phyloP scores from a whole-genome alignment of 2,888 invertebrate genomes.

The Pandemis heparana region DNA sequence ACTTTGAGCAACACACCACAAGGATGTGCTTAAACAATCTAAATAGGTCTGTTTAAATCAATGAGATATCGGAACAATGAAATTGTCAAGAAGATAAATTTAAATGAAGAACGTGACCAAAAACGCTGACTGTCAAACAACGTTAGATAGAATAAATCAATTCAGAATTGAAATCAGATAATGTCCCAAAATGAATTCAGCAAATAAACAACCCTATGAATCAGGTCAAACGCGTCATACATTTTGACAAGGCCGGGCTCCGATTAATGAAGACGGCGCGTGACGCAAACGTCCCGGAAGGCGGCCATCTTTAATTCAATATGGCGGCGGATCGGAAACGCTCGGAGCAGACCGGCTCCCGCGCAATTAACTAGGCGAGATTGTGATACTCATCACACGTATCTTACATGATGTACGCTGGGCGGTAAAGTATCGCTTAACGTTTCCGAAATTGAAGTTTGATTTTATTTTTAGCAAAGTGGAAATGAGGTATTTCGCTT shows the following conservation, averaged over 20 bases:
- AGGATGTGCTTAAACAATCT: no score
- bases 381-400: neutral
- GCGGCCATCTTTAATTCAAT: conserved; percentile 37
- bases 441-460: neutral
- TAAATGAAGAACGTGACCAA: neutral
- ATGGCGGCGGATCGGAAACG: conserved; percentile 26
- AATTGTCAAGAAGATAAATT: neutral
- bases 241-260: conserved; percentile 12
- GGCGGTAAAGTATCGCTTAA: neutral
- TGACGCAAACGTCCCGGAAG: conserved; percentile 17
- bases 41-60: neutral
- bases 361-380: conserved; percentile 28
- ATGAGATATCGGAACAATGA: neutral
- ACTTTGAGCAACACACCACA: no score
- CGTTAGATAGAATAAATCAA: conserved; percentile 33
- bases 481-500: neutral
- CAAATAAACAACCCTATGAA: conserved; percentile 32
- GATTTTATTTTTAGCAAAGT: neutral
- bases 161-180: conserved; percentile 33
- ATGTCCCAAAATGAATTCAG: conserved; percentile 10
- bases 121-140: conserved; percentile 12
- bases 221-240: conserved; percentile 28
- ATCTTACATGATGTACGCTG: neutral
- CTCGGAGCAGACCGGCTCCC: conserved; percentile 6
- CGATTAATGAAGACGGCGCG: conserved; percentile 12